Evolutionary conservation across 2,113 vertebrate species (phyloP).

Genomic region (Murina feae): DNA sequence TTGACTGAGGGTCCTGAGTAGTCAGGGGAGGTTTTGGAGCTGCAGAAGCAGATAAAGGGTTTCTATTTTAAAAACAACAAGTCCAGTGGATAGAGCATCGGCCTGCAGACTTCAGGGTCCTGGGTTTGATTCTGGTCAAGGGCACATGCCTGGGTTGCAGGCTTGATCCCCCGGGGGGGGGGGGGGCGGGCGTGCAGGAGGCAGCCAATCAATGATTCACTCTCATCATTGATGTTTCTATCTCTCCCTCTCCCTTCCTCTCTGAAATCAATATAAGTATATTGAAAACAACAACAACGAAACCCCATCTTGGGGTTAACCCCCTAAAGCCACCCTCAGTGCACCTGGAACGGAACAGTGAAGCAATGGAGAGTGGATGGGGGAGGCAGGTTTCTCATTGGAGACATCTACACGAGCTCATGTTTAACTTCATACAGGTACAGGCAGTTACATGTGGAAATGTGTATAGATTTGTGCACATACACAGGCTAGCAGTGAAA

Average conservation of each 20-base stretch:
- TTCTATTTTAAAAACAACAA: not conserved
- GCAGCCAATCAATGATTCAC: too few species aligned
- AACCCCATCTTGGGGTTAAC: rapidly evolving
- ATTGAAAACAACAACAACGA: not conserved
- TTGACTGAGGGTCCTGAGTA: not conserved
- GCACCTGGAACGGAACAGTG: not conserved
- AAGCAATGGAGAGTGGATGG: not conserved
- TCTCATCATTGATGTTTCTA: too few species aligned
- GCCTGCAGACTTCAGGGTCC: too few species aligned
- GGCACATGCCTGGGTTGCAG: too few species aligned
- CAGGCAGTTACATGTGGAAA: not conserved
- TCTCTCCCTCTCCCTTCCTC: too few species aligned
- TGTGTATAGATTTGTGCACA: not conserved
- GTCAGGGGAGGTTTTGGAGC: not conserved
- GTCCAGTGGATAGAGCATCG: too few species aligned
- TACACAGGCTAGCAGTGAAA: not conserved
- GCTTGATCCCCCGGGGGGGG: too few species aligned
- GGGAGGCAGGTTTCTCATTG: not conserved
- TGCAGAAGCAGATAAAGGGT: not conserved
- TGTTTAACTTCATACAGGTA: not conserved
- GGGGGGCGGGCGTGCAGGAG: too few species aligned
- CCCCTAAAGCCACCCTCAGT: not conserved
- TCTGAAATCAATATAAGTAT: too few species aligned
- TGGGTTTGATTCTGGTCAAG: too few species aligned
- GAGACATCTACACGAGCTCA: not conserved